phyloP scores from a whole-genome alignment of 2,888 invertebrate genomes.

The Tribolium freemani region DNA sequence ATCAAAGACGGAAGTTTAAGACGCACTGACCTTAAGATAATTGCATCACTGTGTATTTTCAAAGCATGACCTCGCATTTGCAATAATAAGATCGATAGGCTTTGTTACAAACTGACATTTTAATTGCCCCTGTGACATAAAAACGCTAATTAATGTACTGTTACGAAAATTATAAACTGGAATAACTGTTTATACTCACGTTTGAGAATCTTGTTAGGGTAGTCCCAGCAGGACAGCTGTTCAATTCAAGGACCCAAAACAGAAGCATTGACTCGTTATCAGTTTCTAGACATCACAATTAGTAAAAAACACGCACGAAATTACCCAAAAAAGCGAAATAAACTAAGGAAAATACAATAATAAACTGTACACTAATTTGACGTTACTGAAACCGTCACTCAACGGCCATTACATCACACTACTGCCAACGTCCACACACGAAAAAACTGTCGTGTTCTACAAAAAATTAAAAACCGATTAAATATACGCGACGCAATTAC shows the following conservation, averaged over 20 bases:
- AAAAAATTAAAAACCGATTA: not conserved
- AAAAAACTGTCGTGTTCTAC: not conserved
- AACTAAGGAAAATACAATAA: slow-evolving; percentile 3
- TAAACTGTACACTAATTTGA: slow-evolving; percentile 2
- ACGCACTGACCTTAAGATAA: not conserved
- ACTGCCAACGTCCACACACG: not conserved
- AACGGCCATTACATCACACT: slow-evolving; percentile 16
- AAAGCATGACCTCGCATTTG: not conserved
- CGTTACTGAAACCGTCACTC: slow-evolving; percentile 11
- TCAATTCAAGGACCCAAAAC: not conserved
- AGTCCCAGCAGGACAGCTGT: slow-evolving; percentile 34
- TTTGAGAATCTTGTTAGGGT: slow-evolving; percentile 18
- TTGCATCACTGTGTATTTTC: slow-evolving; percentile 3
- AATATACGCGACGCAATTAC: too few species aligned
- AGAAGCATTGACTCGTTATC: not conserved
- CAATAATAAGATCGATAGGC: not conserved
- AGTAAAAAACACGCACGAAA: not conserved
- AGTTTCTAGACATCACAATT: not conserved
- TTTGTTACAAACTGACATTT: not conserved
- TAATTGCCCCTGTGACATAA: too few species aligned
- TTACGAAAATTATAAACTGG: not conserved
- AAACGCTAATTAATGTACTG: not conserved
- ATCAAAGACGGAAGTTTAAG: slow-evolving; percentile 4
- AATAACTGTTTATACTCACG: slow-evolving; percentile 11
- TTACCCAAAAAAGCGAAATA: not conserved